Conservation (phyloP, 2,113 vertebrate species). For the Caloenas nicobarica region DNA sequence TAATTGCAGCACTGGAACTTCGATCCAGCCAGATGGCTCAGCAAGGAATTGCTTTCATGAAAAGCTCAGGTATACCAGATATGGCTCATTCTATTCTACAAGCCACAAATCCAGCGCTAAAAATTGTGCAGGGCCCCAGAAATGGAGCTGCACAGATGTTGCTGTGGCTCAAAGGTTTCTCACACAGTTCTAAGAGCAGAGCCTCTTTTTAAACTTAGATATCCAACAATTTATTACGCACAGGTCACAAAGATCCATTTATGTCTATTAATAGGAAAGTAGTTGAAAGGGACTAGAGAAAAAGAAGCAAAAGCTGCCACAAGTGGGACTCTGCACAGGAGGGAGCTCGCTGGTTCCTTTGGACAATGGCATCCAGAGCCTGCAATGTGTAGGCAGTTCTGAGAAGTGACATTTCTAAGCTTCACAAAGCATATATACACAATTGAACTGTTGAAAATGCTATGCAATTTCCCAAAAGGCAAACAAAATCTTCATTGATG, state of each 20-base stretch:
- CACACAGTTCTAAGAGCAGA: neutral
- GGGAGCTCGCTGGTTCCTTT: neutral
- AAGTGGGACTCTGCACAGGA: neutral
- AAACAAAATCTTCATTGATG: neutral
- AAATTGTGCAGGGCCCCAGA: neutral
- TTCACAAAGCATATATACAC: neutral
- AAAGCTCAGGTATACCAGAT: conserved; percentile 21
- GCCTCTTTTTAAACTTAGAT: neutral
- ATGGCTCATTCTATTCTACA: rapidly evolving
- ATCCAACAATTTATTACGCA: neutral
- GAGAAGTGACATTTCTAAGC: conserved; percentile 16
- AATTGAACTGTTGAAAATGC: neutral
- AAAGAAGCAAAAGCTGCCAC: conserved; percentile 9
- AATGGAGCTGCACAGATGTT: neutral
- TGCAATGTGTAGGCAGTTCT: conserved; percentile 3
- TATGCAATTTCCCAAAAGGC: neutral
- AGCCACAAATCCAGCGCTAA: neutral
- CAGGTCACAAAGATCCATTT: neutral
- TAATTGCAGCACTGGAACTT: conserved; percentile 24
- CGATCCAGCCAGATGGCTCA: conserved; percentile 46
- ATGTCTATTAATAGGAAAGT: neutral
- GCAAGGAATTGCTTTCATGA: neutral
- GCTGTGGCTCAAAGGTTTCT: neutral
- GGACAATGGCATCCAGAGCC: neutral
- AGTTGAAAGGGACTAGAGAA: neutral